Base-by-base conservation (phyloP, 2,113 vertebrate genomes). In the Maccullochella peelii region DNA sequence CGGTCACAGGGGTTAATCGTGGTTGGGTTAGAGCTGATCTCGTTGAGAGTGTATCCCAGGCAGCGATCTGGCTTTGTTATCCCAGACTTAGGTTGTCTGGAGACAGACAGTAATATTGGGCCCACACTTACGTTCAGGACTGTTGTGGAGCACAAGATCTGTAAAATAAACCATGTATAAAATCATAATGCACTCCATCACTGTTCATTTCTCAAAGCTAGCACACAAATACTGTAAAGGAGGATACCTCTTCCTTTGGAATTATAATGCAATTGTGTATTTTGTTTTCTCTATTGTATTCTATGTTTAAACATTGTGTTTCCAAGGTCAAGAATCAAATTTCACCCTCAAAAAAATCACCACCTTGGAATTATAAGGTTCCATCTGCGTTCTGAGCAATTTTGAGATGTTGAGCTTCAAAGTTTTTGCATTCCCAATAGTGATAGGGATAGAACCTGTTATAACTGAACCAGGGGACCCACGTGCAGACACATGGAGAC, bases 1-100 rank as follows among this genome's bases (percentile, higher is more conserved):
- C 5, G 11, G 80, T 76, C 73, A 67, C 66, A 73, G 65, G 44
- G 73, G 65, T 79, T 84, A 82, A 84, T 76, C 30, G 15, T 55
- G 36, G 16, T 54, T 8, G 14, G 49, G 66, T 80, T 82, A 3
- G n/a, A 65, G 67, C 11, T 71, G 55, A 83, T 85, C 72, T 49
- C 23, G 42, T 49, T 61, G 63, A 75, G 38, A 57, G 40, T 42
- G n/a, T 23, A 75, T 18, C 36, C 65, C 7, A 4, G 23, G 11
- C 62, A 50, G 54, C 42, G 54, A 67, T 49, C 70, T 71, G 25
- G 36, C 66, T 67, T 25, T 6, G 36, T 79, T 66, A 61, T 65
- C 49, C 61, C 2, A 1, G 62, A 16, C 25, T 73, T 63, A 55
- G 25, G 62, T 55, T 54, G 55, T 75, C 63, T 65, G 6, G 27